A percentile compares a stretch with the other conserved stretches of the same genome.
Evolutionary conservation across 2,888 invertebrate genomes (phyloP).

Genomic region (Dugesia japonica): DNA sequence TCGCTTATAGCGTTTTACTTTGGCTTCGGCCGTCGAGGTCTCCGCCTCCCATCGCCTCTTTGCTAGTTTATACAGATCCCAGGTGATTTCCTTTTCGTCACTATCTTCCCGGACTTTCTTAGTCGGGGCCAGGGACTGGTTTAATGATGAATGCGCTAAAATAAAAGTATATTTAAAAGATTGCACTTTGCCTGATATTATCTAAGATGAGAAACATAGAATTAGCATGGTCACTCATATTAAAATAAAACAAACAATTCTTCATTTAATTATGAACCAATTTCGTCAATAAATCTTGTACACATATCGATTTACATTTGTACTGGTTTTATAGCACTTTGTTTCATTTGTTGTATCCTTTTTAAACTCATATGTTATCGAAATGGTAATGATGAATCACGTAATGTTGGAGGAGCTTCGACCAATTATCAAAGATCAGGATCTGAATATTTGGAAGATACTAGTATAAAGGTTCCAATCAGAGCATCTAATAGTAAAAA

Average conservation of each 20-base stretch:
- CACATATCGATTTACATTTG: conserved; percentile 1
- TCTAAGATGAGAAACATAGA: too few relatives aligned
- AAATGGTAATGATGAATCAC: background rate
- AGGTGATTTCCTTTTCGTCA: too few relatives aligned
- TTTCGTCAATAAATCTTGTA: background rate
- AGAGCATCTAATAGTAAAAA: background rate
- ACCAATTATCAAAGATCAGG: background rate
- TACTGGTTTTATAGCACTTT: background rate
- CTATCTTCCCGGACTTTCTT: too few relatives aligned
- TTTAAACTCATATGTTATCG: background rate
- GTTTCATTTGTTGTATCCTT: background rate
- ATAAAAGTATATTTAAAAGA: too few relatives aligned
- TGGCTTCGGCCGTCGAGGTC: too few relatives aligned
- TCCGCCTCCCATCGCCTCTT: too few relatives aligned
- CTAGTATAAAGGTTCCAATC: background rate
- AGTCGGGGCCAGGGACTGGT: too few relatives aligned
- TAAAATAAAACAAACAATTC: background rate
- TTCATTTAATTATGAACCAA: background rate
- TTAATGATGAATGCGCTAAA: too few relatives aligned
- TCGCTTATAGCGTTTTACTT: too few relatives aligned
- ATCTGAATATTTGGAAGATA: background rate
- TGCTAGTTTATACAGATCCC: too few relatives aligned
- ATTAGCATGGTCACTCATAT: too few relatives aligned
- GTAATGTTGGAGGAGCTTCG: background rate
- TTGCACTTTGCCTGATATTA: too few relatives aligned